Conservation (phyloP, 2,113 vertebrate species). For the Rhynchopsitta pachyrhyncha region DNA sequence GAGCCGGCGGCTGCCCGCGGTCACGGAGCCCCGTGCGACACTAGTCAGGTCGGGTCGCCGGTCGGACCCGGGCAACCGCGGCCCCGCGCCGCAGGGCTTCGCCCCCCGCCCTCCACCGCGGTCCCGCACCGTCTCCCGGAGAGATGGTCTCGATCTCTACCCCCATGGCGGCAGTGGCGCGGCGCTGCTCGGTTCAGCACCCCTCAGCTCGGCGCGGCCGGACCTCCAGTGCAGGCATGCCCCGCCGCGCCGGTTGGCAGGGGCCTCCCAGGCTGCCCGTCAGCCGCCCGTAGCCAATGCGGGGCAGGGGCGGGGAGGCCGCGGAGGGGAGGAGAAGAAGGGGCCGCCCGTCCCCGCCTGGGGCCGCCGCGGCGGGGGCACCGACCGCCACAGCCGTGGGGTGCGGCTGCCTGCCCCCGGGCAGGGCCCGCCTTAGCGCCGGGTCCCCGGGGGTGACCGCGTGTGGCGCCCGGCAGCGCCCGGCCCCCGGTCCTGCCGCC, state of each 20-base stretch:
- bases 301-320: constrained; percentile 12
- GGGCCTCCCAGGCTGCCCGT: constrained; percentile 7
- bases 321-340: background rate
- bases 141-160: constrained; percentile 96
- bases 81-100: background rate
- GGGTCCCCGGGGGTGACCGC: no score
- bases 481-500: background rate
- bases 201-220: background rate
- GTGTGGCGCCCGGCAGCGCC: background rate
- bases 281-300: constrained; percentile 42
- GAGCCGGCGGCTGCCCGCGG: background rate
- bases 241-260: background rate
- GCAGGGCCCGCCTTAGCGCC: background rate
- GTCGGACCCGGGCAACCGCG: background rate
- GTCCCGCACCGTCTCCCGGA: constrained; percentile 87
- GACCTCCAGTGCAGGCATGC: background rate
- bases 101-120: no score
- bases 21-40: background rate
- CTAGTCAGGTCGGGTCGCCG: background rate
- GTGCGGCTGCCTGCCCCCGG: background rate
- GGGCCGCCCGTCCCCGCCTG: background rate
- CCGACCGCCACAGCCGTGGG: rapidly evolving
- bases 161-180: constrained; percentile 79
- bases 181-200: background rate
- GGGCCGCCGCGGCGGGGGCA: rapidly evolving